A percentile compares a stretch with the other conserved stretches of the same genome.
Evolutionary conservation across 2,113 vertebrate species (phyloP).

Genomic region (Dissostichus mawsoni): DNA sequence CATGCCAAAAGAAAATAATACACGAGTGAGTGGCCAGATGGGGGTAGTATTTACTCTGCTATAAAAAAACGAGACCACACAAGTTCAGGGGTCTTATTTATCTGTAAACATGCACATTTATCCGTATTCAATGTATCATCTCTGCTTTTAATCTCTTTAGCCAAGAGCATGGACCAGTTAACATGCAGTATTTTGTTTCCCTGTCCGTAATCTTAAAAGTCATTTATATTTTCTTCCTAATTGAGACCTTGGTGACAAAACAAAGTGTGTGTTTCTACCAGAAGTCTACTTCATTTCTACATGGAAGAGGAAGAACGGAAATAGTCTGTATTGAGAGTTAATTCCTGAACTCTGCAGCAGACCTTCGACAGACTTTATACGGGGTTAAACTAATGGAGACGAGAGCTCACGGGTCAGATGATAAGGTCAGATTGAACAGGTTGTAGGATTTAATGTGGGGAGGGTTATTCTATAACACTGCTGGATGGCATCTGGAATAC

Average conservation of each 20-base stretch:
- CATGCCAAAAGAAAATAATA: not conserved
- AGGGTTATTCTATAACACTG: conserved; percentile 44
- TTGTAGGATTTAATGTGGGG: conserved; percentile 56
- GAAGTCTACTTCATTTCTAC: too few species aligned
- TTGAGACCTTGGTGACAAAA: not conserved
- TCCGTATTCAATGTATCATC: conserved; percentile 1
- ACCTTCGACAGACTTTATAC: conserved; percentile 16
- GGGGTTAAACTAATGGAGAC: conserved; percentile 55
- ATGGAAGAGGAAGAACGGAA: not conserved
- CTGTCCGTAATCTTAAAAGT: not conserved
- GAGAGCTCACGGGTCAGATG: conserved; percentile 47
- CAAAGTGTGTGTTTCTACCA: not conserved
- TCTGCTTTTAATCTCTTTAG: not conserved
- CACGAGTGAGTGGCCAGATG: conserved; percentile 30
- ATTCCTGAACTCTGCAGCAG: conserved; percentile 40
- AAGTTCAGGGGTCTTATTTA: not conserved
- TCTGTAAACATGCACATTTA: not conserved
- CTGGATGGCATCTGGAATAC: conserved; percentile 63
- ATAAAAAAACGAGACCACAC: not conserved
- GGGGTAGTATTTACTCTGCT: conserved; percentile 29
- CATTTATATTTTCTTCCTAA: not conserved
- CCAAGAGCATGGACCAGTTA: not conserved
- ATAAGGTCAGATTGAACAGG: conserved; percentile 31
- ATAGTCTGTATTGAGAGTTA: conserved; percentile 17
- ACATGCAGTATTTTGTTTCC: not conserved